These are phyloP conservation scores for Prionailurus viverrinus DNA, from an alignment of 2,113 vertebrate genomes.

Conservation along the genomic window DNA sequence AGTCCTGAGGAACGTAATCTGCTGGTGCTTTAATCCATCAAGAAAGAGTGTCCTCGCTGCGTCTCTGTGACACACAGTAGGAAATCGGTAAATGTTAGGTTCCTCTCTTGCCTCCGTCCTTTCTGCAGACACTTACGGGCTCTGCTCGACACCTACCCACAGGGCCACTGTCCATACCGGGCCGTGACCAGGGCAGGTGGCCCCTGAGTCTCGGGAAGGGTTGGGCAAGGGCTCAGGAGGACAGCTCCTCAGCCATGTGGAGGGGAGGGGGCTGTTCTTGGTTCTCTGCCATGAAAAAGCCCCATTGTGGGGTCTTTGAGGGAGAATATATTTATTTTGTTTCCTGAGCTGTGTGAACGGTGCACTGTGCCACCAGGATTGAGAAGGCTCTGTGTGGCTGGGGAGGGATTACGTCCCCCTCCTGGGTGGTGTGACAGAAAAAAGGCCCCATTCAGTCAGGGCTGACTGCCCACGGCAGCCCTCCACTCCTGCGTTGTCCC, in stretches of 20 bases:
- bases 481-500: not conserved
- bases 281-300: slow-evolving; percentile 79
- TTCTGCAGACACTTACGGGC: not conserved
- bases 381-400: slow-evolving; percentile 82
- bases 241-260: not conserved
- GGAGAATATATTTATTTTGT: slow-evolving; percentile 86
- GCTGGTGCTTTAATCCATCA: not conserved
- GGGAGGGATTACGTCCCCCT: slow-evolving; percentile 80
- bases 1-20: not conserved
- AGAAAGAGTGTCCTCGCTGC: not conserved
- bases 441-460: slow-evolving; percentile 86
- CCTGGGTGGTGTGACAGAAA: slow-evolving; percentile 80
- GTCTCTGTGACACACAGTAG: not conserved
- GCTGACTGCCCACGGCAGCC: not conserved
- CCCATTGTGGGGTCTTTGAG: slow-evolving; percentile 82
- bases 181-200: not conserved
- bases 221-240: not conserved
- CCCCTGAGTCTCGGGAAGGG: not conserved
- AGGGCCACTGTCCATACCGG: not conserved
- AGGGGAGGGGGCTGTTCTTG: not conserved
- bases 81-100: not conserved
- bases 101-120: not conserved
- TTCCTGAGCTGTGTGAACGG: slow-evolving; percentile 86
- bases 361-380: slow-evolving; percentile 81
- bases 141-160: not conserved